phyloP scores from a whole-genome alignment of 2,888 invertebrate genomes.

The Hemithea aestivaria region DNA sequence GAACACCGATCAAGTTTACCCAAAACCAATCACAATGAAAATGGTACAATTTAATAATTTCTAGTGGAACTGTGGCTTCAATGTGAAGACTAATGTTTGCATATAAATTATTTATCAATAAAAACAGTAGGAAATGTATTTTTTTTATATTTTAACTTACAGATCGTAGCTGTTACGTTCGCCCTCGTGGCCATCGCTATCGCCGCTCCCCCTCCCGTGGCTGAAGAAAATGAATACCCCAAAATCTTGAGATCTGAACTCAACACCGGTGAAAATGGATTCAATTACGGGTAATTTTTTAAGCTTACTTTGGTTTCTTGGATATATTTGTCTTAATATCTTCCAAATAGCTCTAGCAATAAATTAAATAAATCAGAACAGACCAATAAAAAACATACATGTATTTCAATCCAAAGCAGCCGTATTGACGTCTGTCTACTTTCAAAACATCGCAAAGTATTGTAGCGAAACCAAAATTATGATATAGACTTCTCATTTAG shows the following conservation, averaged over 20 bases:
- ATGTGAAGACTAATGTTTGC: no score
- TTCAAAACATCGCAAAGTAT: no score
- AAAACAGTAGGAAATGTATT: neutral
- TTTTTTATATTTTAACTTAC: conserved; percentile 4
- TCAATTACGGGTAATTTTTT: neutral
- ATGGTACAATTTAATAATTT: conserved; percentile 46
- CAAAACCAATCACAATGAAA: conserved; percentile 59
- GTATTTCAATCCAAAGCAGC: no score
- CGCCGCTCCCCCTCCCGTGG: conserved; percentile 38
- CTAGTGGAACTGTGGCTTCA: no score
- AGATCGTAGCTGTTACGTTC: conserved; percentile 43
- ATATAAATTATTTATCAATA: no score
- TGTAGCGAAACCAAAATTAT: no score
- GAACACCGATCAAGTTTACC: conserved; percentile 46
- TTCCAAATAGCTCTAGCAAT: no score
- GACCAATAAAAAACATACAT: no score
- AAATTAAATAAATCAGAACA: no score
- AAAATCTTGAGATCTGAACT: conserved; percentile 3
- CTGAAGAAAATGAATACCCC: neutral
- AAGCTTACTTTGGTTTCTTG: no score
- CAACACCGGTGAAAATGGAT: neutral
- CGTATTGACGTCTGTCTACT: no score
- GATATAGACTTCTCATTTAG: neutral
- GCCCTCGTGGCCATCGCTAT: conserved; percentile 52
- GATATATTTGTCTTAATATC: no score